These are phyloP conservation scores for Megathymus violae DNA, from an alignment of 1,140 invertebrate genomes.

Conservation along the genomic window DNA sequence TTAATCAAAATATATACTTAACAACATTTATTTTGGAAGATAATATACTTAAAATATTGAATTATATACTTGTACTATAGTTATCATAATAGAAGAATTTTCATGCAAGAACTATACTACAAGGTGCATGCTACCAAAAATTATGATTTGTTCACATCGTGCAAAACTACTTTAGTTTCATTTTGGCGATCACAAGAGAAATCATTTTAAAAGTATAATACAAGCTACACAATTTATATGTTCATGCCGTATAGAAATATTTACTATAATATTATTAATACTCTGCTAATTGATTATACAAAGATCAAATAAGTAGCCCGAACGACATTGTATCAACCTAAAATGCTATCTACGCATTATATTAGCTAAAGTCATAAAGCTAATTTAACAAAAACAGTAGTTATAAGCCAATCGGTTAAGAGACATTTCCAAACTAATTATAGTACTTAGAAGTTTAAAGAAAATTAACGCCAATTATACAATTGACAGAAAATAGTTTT, in stretches of 20 bases:
- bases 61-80: constrained; percentile 58
- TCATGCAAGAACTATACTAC: constrained; percentile 79
- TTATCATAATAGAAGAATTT: constrained; percentile 63
- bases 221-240: constrained; percentile 26
- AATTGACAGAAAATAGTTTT: too few species aligned
- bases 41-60: constrained; percentile 58
- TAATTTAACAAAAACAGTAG: too few species aligned
- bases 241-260: constrained; percentile 23
- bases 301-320: constrained; percentile 1
- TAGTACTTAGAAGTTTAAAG: too few species aligned
- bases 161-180: constrained; percentile 46
- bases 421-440: too few species aligned
- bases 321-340: neutral
- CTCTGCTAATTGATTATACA: neutral
- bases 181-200: constrained; percentile 11
- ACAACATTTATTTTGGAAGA: constrained; percentile 83
- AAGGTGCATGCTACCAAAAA: constrained; percentile 69
- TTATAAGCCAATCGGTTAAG: too few species aligned
- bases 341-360: too few species aligned
- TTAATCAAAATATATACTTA: constrained; percentile 63
- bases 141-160: constrained; percentile 39
- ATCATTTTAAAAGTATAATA: constrained; percentile 7
- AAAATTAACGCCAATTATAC: too few species aligned
- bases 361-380: too few species aligned
- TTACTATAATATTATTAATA: constrained; percentile 14